Evolutionary conservation across 2,113 vertebrate species (phyloP), one percentile per base, ranked within the genome.

Genomic region (Actenoides lindsayi): DNA sequence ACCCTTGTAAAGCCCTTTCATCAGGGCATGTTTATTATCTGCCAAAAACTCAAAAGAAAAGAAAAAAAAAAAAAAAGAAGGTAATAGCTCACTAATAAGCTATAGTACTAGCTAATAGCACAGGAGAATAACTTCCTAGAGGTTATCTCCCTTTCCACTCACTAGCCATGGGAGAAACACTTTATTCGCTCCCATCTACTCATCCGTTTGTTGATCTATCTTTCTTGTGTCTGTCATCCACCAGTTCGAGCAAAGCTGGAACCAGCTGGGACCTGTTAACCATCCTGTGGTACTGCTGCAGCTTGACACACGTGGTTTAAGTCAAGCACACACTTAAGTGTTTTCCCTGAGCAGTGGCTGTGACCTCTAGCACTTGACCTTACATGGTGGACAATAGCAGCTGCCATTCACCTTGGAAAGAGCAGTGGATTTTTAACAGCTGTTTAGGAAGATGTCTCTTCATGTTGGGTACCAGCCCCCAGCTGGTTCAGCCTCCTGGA

Each of bases 31-130:
- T 18, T 54, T 62, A 42, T 87, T 46, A 60, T 11, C 23, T 41
- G 5, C 1, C 11, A 11, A 78, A 51, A 51, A 51, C 11, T 51
- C 50, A 93, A 83, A 23, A 2, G 7, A 27, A 71, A 64, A 48
- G 13, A 11, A 0, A 37, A 3, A 19, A 30, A 10, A 10, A 21
- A 41, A 35, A 13, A 25, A 51, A 21, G 3, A 17, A 30, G 3
- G 37, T 37, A 37, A 37, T 37, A 37, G 37, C 37, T 37, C 37
- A 37, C 37, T 37, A 37, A 37, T 37, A 37, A 37, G 37, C 37
- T 37, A 37, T 37, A 57, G 44, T 65, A 10, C 7, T 35, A 39
- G 13, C 42, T 82, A 46, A 44, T 2, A 33, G 2, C 11, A 54
- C 4, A 13, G 24, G 13, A 27, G 13, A 67, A 28, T 20, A 62